Conservation (phyloP, 2,888 invertebrate genomes). For the Strigamia maritima region DNA sequence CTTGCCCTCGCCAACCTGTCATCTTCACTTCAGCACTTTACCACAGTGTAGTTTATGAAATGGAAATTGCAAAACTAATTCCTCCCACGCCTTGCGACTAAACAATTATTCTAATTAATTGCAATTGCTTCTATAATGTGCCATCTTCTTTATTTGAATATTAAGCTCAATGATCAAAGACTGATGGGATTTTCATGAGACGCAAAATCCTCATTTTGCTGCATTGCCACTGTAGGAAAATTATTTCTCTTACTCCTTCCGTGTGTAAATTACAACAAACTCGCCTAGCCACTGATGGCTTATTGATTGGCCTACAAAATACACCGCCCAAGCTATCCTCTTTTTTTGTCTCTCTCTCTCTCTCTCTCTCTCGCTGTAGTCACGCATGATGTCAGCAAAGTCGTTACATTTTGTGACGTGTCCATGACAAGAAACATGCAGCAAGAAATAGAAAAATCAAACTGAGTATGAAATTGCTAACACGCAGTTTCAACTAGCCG, state of each 20-base stretch:
- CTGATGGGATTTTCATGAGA: neutral
- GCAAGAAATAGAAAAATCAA: neutral
- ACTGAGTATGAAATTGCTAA: neutral
- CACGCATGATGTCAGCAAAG: constrained; percentile 29
- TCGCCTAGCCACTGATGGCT: constrained; percentile 34
- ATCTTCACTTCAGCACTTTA: neutral
- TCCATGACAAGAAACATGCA: neutral
- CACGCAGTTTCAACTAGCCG: neutral
- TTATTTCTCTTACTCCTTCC: constrained; percentile 2
- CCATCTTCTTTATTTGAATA: neutral
- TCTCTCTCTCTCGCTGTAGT: neutral
- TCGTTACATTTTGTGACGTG: constrained; percentile 27
- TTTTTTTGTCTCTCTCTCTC: no score
- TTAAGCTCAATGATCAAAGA: constrained; percentile 17
- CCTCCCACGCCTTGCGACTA: neutral
- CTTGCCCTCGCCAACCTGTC: constrained; percentile 1
- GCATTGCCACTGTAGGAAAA: neutral
- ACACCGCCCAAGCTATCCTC: constrained; percentile 12
- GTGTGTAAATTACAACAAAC: constrained; percentile 26
- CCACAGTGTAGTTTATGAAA: neutral
- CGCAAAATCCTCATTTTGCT: neutral
- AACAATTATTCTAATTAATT: constrained; percentile 21
- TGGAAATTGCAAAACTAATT: neutral
- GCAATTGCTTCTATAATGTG: neutral
- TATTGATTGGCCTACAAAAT: constrained; percentile 38